These are phyloP conservation scores for Vanacampus margaritifer DNA, from an alignment of 2,113 vertebrate genomes.

Conservation along the genomic window DNA sequence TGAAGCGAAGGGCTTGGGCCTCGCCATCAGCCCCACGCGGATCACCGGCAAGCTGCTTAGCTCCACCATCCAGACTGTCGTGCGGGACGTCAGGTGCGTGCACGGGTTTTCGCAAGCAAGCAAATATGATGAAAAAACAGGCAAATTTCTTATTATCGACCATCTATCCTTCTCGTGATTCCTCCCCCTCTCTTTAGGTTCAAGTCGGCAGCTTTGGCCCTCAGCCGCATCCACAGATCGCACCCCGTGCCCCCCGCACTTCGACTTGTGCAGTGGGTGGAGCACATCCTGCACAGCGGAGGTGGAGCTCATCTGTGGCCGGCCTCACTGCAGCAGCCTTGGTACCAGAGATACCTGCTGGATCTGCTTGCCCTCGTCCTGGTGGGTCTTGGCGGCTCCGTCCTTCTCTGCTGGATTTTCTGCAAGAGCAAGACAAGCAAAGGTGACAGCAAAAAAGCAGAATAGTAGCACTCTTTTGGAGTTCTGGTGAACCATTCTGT, in stretches of 20 bases:
- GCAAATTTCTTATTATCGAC: not conserved
- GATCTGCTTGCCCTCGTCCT: constrained; percentile 61
- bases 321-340: constrained; percentile 49
- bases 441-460: constrained; percentile 44
- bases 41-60: constrained; percentile 57
- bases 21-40: constrained; percentile 48
- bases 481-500: not conserved
- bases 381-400: constrained; percentile 32
- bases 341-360: constrained; percentile 68
- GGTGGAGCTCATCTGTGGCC: constrained; percentile 63
- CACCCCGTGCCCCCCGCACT: constrained; percentile 61
- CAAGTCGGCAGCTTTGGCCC: constrained; percentile 59
- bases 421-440: not conserved
- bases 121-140: too few species aligned
- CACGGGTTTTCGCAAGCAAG: too few species aligned
- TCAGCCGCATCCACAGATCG: constrained; percentile 60
- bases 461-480: constrained; percentile 10
- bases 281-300: constrained; percentile 66
- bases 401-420: constrained; percentile 38
- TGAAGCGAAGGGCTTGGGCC: constrained; percentile 63
- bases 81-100: constrained; percentile 61
- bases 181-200: constrained; percentile 48
- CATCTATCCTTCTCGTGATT: not conserved
- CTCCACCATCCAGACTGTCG: constrained; percentile 57
- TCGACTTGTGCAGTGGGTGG: constrained; percentile 64